phyloP scores from a whole-genome alignment of 2,797 vertebrate species.

The Atherinosoma microstoma region DNA sequence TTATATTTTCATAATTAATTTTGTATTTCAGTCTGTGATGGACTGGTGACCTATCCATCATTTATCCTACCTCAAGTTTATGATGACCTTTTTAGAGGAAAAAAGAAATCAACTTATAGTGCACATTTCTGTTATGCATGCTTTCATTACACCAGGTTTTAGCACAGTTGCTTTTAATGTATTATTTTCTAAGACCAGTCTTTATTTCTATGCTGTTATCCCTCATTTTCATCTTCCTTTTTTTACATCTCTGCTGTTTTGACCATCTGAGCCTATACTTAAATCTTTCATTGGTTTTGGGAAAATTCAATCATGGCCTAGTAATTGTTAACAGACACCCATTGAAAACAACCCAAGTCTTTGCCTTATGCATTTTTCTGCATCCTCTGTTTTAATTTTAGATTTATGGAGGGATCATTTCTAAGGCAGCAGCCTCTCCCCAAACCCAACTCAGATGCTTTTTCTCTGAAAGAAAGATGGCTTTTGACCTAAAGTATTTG shows the following conservation, averaged over 20 bases:
- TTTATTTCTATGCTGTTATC: conserved; percentile 31
- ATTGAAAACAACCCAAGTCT: conserved; percentile 67
- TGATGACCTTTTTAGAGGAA: not conserved
- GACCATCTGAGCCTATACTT: conserved; percentile 66
- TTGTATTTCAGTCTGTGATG: no score
- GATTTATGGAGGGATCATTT: conserved; percentile 76
- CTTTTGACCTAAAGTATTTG: conserved; percentile 67
- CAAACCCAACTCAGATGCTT: conserved; percentile 52
- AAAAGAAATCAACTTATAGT: not conserved
- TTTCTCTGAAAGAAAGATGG: conserved; percentile 57
- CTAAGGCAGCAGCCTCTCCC: conserved; percentile 60
- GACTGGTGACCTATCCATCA: no score
- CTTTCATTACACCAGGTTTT: conserved; percentile 10
- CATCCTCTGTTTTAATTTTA: conserved; percentile 76
- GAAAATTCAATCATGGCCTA: conserved; percentile 76
- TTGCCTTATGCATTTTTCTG: conserved; percentile 62
- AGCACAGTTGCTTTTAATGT: conserved; percentile 15
- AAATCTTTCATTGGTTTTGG: conserved; percentile 73
- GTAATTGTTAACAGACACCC: conserved; percentile 83
- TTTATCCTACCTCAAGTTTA: not conserved
- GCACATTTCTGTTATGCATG: not conserved
- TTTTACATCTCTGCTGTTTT: conserved; percentile 55
- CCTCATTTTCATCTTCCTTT: conserved; percentile 31
- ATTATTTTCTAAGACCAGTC: conserved; percentile 33
- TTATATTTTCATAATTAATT: no score